These are phyloP conservation scores for Saguinus imperator DNA, from an alignment of 2,113 vertebrate genomes.

Conservation along the genomic window DNA sequence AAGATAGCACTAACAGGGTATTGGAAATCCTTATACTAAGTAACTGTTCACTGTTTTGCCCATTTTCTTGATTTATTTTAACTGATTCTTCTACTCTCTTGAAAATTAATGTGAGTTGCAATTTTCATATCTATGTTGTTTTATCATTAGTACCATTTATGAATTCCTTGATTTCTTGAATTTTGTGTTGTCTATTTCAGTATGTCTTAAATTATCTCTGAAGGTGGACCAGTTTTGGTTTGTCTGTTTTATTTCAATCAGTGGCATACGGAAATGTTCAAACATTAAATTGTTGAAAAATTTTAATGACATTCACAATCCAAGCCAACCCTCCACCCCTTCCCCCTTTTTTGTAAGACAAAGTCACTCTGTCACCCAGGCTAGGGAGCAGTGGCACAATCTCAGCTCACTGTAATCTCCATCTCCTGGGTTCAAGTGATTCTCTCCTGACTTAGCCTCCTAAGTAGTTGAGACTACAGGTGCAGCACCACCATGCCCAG, in stretches of 20 bases:
- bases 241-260: background rate
- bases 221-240: background rate
- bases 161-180: background rate
- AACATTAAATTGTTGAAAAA: background rate
- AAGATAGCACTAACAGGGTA: background rate
- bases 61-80: background rate
- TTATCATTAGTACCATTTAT: background rate
- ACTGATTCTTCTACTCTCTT: background rate
- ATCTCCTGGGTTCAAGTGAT: too few species aligned
- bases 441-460: too few species aligned
- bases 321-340: background rate
- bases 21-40: background rate
- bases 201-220: background rate
- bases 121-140: background rate
- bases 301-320: background rate
- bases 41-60: background rate
- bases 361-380: too few species aligned
- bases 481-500: too few species aligned
- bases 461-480: too few species aligned
- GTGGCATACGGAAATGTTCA: background rate
- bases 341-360: rapidly evolving
- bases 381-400: too few species aligned
- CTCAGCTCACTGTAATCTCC: too few species aligned
- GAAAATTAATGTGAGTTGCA: background rate
- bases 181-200: background rate